phyloP scores from a whole-genome alignment of 2,113 vertebrate genomes.

The Muntiacus muntjak region DNA sequence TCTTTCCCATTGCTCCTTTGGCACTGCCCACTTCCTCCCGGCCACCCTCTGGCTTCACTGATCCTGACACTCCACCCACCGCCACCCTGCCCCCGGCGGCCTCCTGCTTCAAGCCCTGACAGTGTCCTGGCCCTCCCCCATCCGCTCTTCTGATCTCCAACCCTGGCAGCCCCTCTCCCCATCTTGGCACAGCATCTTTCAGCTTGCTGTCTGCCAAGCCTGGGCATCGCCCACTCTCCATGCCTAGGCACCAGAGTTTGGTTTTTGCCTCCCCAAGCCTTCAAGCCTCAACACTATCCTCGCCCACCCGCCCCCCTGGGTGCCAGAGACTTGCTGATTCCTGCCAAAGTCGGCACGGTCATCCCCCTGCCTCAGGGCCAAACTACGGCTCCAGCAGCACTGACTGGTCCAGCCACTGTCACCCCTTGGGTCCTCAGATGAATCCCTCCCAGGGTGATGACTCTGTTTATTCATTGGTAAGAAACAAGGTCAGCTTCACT shows the following conservation, averaged over 20 bases:
- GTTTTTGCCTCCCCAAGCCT: conserved; percentile 44
- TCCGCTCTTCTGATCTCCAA: conserved; percentile 66
- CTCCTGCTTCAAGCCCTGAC: conserved; percentile 67
- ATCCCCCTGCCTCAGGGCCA: background rate
- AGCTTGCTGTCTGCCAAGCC: conserved; percentile 64
- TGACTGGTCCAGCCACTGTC: background rate
- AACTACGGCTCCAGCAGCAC: background rate
- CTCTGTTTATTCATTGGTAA: background rate
- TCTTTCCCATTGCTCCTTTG: conserved; percentile 40
- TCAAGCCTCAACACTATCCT: conserved; percentile 71
- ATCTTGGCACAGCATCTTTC: conserved; percentile 71
- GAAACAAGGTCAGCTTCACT: background rate
- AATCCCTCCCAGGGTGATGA: background rate
- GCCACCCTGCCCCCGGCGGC: background rate
- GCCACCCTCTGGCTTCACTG: background rate
- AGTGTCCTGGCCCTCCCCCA: conserved; percentile 47
- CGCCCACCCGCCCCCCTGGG: conserved; percentile 41
- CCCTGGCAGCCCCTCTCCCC: conserved; percentile 66
- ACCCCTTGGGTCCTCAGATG: background rate
- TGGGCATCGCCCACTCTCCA: conserved; percentile 53
- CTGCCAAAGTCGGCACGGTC: conserved; percentile 12
- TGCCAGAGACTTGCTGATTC: conserved; percentile 44
- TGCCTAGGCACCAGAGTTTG: conserved; percentile 58
- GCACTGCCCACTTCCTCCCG: conserved; percentile 51
- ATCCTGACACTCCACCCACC: background rate